phyloP scores from a whole-genome alignment of 2,888 invertebrate species.

The Geophilus truncorum region DNA sequence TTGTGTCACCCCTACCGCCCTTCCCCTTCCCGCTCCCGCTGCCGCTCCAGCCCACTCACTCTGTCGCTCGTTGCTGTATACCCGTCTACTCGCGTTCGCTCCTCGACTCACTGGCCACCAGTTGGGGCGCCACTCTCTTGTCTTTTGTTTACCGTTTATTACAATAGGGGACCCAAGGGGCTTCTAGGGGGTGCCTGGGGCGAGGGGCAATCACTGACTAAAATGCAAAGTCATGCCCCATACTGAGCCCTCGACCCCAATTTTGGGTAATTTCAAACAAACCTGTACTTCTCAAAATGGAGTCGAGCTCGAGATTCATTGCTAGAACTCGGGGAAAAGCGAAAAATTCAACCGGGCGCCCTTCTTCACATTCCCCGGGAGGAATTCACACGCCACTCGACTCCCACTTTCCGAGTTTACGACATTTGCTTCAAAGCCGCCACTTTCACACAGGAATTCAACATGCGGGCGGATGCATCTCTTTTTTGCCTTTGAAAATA shows the following conservation, averaged over 20 bases:
- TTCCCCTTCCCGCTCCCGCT: not conserved
- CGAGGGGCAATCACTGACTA: slow-evolving; percentile 25
- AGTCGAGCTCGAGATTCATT: no score
- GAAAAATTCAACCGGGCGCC: not conserved
- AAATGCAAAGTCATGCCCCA: slow-evolving; percentile 25
- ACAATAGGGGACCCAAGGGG: slow-evolving; percentile 7
- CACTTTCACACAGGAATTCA: not conserved
- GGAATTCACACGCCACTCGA: slow-evolving; percentile 14
- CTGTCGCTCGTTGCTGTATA: no score
- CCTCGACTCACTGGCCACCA: slow-evolving; percentile 19
- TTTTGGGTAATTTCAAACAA: slow-evolving; percentile 13
- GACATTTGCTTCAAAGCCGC: not conserved
- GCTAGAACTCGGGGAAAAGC: not conserved
- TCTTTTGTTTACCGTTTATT: slow-evolving; percentile 25
- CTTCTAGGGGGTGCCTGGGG: not conserved
- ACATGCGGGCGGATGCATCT: not conserved
- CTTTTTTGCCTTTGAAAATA: not conserved
- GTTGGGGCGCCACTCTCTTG: slow-evolving; percentile 8
- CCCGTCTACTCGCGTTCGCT: not conserved
- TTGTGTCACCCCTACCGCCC: not conserved
- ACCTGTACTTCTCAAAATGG: no score
- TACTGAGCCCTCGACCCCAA: slow-evolving; percentile 17
- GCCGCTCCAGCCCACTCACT: not conserved
- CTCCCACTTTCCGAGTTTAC: not conserved
- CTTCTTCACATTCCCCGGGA: not conserved